Evolutionary conservation across 2,797 vertebrate genomes (phyloP).

Genomic region (Hybognathus amarus): DNA sequence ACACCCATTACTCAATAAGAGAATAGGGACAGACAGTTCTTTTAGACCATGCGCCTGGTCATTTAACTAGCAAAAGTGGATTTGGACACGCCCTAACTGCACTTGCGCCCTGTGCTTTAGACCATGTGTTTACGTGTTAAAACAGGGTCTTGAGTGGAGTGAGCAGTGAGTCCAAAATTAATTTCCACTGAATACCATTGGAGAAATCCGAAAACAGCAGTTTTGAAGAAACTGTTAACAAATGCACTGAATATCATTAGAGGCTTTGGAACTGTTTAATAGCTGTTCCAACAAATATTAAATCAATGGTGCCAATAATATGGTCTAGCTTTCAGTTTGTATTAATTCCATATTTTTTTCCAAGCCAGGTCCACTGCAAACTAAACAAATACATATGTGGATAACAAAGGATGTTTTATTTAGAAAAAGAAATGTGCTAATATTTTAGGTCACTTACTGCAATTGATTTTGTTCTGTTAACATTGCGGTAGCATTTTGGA

Average conservation of each 20-base stretch:
- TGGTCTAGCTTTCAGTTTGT: neutral
- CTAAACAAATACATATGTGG: constrained; percentile 3
- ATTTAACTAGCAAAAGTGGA: no score
- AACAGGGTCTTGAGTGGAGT: neutral
- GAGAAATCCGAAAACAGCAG: constrained; percentile 3
- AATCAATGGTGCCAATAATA: neutral
- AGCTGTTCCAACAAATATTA: neutral
- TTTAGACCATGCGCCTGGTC: no score
- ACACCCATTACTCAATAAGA: no score
- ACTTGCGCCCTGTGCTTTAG: no score
- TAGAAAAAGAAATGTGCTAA: neutral
- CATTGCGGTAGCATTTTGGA: neutral
- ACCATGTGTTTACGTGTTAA: no score
- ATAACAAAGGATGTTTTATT: neutral
- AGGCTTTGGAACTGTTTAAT: neutral
- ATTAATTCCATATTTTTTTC: neutral
- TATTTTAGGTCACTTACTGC: neutral
- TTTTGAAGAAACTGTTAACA: neutral
- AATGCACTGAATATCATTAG: neutral
- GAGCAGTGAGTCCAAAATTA: neutral
- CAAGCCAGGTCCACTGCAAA: neutral
- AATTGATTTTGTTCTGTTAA: neutral
- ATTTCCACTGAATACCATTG: neutral
- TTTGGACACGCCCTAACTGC: no score
- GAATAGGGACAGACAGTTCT: no score